Percentiles rank a stretch among this genome's conserved stretches.
Conservation (phyloP, 2,888 invertebrate species). For the Cosmorhoe ocellata region DNA sequence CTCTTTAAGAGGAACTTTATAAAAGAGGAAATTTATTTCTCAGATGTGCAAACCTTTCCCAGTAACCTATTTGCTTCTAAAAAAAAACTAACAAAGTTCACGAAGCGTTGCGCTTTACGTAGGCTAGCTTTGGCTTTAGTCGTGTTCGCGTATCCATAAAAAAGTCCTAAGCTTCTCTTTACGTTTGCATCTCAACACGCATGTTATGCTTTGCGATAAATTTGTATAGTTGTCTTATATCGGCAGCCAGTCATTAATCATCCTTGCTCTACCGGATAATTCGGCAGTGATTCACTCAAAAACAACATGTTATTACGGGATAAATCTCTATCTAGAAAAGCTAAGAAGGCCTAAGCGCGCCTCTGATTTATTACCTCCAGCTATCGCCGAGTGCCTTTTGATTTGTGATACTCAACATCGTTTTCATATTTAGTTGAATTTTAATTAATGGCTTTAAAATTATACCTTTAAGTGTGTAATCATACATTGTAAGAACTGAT, state of each 20-base stretch:
- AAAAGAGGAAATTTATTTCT: too few relatives aligned
- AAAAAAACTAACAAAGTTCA: too few relatives aligned
- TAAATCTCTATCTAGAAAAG: constrained; percentile 83
- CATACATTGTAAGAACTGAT: constrained; percentile 68
- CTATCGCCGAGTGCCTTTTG: constrained; percentile 70
- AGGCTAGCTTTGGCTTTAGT: too few relatives aligned
- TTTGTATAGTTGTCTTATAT: constrained; percentile 46
- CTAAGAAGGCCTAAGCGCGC: constrained; percentile 81
- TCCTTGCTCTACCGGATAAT: constrained; percentile 80
- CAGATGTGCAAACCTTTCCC: too few relatives aligned
- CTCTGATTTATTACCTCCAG: constrained; percentile 73
- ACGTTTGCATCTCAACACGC: too few relatives aligned
- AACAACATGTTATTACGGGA: constrained; percentile 81
- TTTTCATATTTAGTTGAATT: constrained; percentile 79
- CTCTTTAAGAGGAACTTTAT: too few relatives aligned
- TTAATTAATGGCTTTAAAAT: constrained; percentile 78
- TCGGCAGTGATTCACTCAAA: constrained; percentile 82
- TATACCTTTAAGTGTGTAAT: constrained; percentile 72
- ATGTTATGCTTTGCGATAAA: background rate
- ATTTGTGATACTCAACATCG: constrained; percentile 74
- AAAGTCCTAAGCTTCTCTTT: too few relatives aligned
- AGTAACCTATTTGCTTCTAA: too few relatives aligned
- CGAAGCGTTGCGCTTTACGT: too few relatives aligned
- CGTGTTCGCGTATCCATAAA: too few relatives aligned
- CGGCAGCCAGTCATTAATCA: constrained; percentile 77